A percentile compares a stretch with the other conserved stretches of the same genome.
Evolutionary conservation across 2,888 invertebrate species (phyloP).

Genomic region (Danaus chrysippus): DNA sequence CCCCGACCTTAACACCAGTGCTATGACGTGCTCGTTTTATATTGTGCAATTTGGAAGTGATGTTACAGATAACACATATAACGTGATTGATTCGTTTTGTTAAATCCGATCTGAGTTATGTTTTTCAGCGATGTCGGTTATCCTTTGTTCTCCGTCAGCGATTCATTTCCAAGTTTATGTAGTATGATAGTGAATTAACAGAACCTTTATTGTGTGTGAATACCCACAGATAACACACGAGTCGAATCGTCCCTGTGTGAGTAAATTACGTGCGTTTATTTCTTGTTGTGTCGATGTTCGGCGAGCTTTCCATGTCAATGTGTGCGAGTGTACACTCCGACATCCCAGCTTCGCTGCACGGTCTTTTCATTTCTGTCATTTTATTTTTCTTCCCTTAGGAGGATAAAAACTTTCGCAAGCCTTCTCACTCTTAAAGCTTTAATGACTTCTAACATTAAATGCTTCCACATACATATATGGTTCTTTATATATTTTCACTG

Average conservation of each 20-base stretch:
- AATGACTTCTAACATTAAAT: background rate
- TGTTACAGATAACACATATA: conserved; percentile 30
- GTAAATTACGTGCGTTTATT: conserved; percentile 57
- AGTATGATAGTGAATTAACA: conserved; percentile 23
- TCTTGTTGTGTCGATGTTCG: conserved; percentile 52
- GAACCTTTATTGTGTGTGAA: conserved; percentile 20
- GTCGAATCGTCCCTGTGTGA: conserved; percentile 44
- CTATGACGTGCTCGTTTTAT: conserved; percentile 69
- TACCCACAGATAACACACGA: conserved; percentile 32
- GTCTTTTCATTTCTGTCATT: conserved; percentile 63
- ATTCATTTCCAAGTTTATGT: conserved; percentile 18
- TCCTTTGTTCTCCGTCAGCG: conserved; percentile 24
- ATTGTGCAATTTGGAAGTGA: conserved; percentile 34
- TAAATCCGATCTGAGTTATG: conserved; percentile 7
- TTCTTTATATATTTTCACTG: background rate
- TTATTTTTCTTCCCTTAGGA: conserved; percentile 71
- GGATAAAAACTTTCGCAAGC: conserved; percentile 35
- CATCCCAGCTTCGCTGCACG: conserved; percentile 56
- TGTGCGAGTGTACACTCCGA: conserved; percentile 56
- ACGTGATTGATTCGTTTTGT: conserved; percentile 17
- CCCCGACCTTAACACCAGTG: conserved; percentile 70
- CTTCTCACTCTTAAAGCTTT: background rate
- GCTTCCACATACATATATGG: background rate
- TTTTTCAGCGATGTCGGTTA: conserved; percentile 1
- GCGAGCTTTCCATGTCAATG: conserved; percentile 51